Evolutionary conservation across 2,888 invertebrate genomes (phyloP).

Genomic region (Synergus umbraculus): DNA sequence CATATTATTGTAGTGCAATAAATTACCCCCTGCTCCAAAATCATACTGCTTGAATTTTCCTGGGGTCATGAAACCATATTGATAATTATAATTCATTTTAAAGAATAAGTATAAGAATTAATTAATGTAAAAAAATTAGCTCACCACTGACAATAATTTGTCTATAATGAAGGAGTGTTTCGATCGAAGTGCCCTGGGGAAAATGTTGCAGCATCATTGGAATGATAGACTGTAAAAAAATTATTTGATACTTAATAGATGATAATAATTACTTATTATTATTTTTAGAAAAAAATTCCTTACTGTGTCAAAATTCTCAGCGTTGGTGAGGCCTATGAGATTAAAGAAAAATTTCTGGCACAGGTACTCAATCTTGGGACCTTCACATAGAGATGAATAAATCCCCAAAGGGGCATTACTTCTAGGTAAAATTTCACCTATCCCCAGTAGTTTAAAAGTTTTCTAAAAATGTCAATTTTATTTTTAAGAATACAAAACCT

Average conservation of each 20-base stretch:
- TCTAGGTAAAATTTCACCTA: conserved; percentile 64
- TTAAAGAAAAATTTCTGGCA: conserved; percentile 61
- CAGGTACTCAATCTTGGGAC: conserved; percentile 56
- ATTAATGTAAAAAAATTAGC: conserved; percentile 9
- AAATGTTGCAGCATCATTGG: conserved; percentile 64
- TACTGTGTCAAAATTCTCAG: conserved; percentile 63
- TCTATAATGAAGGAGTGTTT: conserved; percentile 66
- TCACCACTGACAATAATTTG: conserved; percentile 68
- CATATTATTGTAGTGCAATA: conserved; percentile 51
- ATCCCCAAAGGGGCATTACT: conserved; percentile 55
- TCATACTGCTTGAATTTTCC: conserved; percentile 62
- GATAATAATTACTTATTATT: conserved; percentile 48
- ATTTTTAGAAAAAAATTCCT: conserved; percentile 54
- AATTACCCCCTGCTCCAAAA: conserved; percentile 60
- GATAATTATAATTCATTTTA: neutral
- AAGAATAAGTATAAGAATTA: no score
- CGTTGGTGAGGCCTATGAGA: conserved; percentile 62
- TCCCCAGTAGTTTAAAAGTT: conserved; percentile 60
- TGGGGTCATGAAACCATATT: conserved; percentile 42
- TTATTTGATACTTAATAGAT: conserved; percentile 11
- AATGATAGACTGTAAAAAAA: conserved; percentile 53
- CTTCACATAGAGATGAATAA: conserved; percentile 60
- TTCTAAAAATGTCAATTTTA: conserved; percentile 56
- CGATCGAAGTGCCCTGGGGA: conserved; percentile 68
- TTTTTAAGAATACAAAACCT: conserved; percentile 1